phyloP scores from a whole-genome alignment of 1,140 invertebrate genomes.

The Calosoma granatense region DNA sequence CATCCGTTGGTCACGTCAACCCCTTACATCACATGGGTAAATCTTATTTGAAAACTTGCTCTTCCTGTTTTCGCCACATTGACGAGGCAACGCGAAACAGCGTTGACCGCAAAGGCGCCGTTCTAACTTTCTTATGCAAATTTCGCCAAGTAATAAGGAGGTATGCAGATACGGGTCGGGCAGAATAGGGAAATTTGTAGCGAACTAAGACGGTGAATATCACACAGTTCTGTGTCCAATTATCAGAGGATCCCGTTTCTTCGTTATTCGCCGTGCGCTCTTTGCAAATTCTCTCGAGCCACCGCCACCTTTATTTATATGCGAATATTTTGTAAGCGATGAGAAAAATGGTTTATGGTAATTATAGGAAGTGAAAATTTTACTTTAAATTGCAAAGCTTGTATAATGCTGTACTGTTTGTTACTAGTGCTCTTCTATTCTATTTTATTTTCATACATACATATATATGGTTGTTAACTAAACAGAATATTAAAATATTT shows the following conservation, averaged over 20 bases:
- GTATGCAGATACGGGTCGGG: neutral
- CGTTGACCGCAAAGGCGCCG: neutral
- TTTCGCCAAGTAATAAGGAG: neutral
- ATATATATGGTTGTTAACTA: too few species aligned
- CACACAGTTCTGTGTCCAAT: neutral
- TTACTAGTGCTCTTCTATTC: too few species aligned
- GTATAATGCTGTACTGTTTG: too few species aligned
- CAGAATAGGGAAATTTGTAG: neutral
- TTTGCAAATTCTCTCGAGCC: neutral
- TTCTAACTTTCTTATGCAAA: conserved; percentile 8
- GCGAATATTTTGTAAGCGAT: neutral
- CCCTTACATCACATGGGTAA: too few species aligned
- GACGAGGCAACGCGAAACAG: neutral
- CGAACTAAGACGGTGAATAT: neutral
- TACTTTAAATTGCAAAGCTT: too few species aligned
- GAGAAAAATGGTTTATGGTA: neutral
- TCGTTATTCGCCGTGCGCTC: neutral
- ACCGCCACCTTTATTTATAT: neutral
- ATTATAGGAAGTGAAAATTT: neutral
- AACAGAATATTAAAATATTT: too few species aligned
- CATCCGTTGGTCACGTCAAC: too few species aligned
- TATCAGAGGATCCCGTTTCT: neutral
- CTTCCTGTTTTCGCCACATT: neutral
- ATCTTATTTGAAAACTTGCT: conserved; percentile 4
- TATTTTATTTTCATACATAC: too few species aligned